Conservation (phyloP, 2,797 vertebrate species). For the Loriculus beryllinus region DNA sequence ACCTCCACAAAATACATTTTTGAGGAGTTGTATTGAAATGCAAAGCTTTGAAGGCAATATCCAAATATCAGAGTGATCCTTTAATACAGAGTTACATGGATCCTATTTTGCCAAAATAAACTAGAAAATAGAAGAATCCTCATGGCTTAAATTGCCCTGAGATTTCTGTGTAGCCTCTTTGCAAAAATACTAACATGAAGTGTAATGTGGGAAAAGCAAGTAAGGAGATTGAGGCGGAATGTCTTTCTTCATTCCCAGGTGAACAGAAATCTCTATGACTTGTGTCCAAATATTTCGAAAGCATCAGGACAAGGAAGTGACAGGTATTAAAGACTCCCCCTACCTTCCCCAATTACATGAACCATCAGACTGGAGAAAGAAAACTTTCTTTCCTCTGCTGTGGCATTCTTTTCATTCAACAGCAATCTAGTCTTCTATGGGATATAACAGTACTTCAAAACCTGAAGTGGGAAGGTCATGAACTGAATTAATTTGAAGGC, state of each 20-base stretch:
- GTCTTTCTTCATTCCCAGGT: not conserved
- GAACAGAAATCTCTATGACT: not conserved
- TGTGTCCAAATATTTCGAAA: constrained; percentile 26
- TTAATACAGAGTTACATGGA: not conserved
- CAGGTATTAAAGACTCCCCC: not conserved
- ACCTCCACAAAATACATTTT: not conserved
- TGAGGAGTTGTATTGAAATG: not conserved
- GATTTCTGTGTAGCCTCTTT: not conserved
- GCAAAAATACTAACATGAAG: not conserved
- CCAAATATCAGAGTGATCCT: not conserved
- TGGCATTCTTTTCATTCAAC: not conserved
- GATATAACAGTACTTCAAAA: not conserved
- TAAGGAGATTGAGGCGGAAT: not conserved
- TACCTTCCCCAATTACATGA: not conserved
- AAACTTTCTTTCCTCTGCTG: not conserved
- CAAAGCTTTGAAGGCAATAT: not conserved
- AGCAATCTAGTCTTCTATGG: not conserved
- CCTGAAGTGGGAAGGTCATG: not conserved
- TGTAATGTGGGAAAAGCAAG: not conserved
- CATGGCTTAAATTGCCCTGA: not conserved
- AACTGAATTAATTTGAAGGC: not conserved
- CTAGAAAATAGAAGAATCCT: not conserved
- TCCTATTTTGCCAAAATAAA: constrained; percentile 16
- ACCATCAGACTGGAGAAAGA: not conserved
- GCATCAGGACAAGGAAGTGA: not conserved